phyloP scores from a whole-genome alignment of 2,113 vertebrate genomes.

The Callipepla californica region DNA sequence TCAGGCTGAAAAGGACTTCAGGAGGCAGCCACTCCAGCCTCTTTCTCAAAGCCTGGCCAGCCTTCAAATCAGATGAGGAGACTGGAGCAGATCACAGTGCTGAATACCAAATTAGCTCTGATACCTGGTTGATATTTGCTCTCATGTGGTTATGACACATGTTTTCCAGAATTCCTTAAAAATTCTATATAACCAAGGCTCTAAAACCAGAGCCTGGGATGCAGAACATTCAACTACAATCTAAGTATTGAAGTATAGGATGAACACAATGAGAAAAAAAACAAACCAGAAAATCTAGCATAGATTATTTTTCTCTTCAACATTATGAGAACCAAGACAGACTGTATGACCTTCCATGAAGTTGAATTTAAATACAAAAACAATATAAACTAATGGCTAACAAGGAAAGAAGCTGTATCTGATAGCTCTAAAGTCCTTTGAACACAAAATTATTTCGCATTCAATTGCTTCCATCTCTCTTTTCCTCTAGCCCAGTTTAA shows the following conservation, averaged over 20 bases:
- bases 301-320: not conserved
- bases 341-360: not conserved
- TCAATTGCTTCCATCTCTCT: not conserved
- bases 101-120: constrained; percentile 34
- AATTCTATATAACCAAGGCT: not conserved
- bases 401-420: not conserved
- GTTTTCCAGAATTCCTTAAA: not conserved
- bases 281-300: not conserved
- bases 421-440: not conserved
- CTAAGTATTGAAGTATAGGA: constrained; percentile 2
- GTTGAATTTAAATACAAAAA: not conserved
- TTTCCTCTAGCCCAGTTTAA: not conserved
- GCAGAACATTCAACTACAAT: constrained; percentile 19
- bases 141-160: not conserved
- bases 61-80: not conserved
- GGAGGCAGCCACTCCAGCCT: not conserved
- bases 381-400: not conserved
- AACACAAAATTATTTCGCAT: not conserved
- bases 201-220: not conserved
- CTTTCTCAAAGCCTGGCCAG: not conserved
- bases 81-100: not conserved
- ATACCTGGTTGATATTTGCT: not conserved
- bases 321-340: not conserved
- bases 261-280: not conserved
- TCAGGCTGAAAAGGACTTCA: not conserved